Base-by-base conservation (phyloP, 2,113 vertebrate species). In the Eulemur macaco region DNA sequence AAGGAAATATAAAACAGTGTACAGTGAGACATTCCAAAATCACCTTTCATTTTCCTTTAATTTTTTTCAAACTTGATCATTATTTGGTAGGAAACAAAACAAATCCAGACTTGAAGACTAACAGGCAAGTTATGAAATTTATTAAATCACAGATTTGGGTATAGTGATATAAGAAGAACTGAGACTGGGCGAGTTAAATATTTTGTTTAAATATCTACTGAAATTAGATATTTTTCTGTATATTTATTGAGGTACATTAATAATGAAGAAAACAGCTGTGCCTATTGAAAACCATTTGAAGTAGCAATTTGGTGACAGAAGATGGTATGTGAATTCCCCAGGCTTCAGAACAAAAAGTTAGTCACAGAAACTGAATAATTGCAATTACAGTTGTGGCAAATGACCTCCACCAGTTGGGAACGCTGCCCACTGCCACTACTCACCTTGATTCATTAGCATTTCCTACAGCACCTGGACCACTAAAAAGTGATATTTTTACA, bases 401-500 rank as follows among this genome's bases (percentile, higher is more conserved):
- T 96, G 91, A 98, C 83, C 76, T 96, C 66, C 31, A 66, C 11
- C 20, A 25, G 34, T 13, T 96, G 95, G 66, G 66, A 54, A 29
- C n/a, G 37, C 39, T 87, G 18, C 86, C 94, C 74, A 66, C 15
- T 20, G n/a, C 29, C 66, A 34, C 20, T 52, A 31, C 86, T 97
- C 58, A 89, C 25, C 37, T 98, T 89, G 13, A 64, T 97, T 94
- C 97, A 86, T 78, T 91, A 92, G 82, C 8, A 63, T 91, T 93
- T 95, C 68, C 47, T 56, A 56, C 9, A 89, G 25, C 0, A 3
- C 42, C 31, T 68, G 78, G 47, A 66, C 50, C 52, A 84, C 84
- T 96, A 77, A 74, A 97, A 86, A 89, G 39, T 90, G 69, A 69
- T 80, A 94, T 71, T 92, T 96, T 96, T 96, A 73, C 73, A 76